Base-by-base conservation (phyloP, 1,140 invertebrate genomes). In the Nymphalis io region DNA sequence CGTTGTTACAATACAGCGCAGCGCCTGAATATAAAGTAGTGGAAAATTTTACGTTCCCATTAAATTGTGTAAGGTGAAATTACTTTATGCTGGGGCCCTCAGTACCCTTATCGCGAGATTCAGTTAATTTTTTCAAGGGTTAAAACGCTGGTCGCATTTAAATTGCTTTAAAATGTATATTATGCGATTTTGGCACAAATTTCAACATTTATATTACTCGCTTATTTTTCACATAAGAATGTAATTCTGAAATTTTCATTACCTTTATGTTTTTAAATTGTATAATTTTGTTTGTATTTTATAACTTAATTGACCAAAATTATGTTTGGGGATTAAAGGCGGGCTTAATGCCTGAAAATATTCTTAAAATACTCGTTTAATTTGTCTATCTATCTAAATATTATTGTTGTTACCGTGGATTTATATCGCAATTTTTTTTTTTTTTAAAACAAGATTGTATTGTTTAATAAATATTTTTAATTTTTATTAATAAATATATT, bases 11-110 rank as follows among this genome's bases (percentile, higher is more conserved):
- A 70, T 23, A 21, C 55, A 46, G 65, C 68, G 75, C 73, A 72
- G 44, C n/a, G 68, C 42, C 53, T 66, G 79, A 84, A 86, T 84
- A 83, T 78, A 78, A 77, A 87, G 76, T 80, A 79, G 70, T 76
- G 73, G 57, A 77, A 81, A 82, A 82, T 85, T 87, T 81, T 68
- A 76, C 60, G 63, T 76, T 42, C 27, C 58, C 33, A 75, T 79
- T 78, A 79, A 81, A 79, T 78, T 80, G 68, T 72, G 68, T 75
- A 75, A 72, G 66, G 72, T 69, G 70, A 71, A 80, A 81, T 80
- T 77, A 76, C 76, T 75, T 82, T 78, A 79, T 80, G 71, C 51
- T 44, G 65, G 27, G 57, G 58, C 58, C 64, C 44, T 55, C 33
- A 18, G 39, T 60, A 64, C 55, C 61, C 44, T 51, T 40, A 58